Conservation (phyloP, 2,797 vertebrate genomes). For the Sebastes flavidus region DNA sequence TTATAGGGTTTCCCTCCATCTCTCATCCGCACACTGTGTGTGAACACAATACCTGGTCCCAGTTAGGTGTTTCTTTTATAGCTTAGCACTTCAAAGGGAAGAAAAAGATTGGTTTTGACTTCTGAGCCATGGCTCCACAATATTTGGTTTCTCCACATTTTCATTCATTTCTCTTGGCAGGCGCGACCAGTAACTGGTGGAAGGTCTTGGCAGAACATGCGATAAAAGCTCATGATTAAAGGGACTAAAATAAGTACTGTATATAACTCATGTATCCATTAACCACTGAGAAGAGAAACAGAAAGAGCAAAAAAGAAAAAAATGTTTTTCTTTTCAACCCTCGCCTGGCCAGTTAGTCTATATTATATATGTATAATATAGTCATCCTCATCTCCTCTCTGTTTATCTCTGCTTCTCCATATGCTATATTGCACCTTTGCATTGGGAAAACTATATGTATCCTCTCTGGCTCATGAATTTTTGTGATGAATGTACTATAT, state of each 20-base stretch:
- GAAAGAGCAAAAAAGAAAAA: slow-evolving; percentile 57
- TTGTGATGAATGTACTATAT: slow-evolving; percentile 53
- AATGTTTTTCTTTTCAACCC: slow-evolving; percentile 66
- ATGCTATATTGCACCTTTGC: slow-evolving; percentile 22
- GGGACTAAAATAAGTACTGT: slow-evolving; percentile 82
- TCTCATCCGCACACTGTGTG: slow-evolving; percentile 24
- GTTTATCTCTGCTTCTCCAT: slow-evolving; percentile 26
- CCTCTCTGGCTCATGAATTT: slow-evolving; percentile 47
- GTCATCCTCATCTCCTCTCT: slow-evolving; percentile 43
- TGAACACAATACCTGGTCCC: slow-evolving; percentile 66
- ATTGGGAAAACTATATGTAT: slow-evolving; percentile 38
- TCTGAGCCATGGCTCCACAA: slow-evolving; percentile 73
- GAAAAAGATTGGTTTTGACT: slow-evolving; percentile 74
- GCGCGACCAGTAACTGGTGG: slow-evolving; percentile 69
- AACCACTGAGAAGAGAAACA: slow-evolving; percentile 78
- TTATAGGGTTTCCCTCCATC: slow-evolving; percentile 39
- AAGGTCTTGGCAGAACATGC: slow-evolving; percentile 81
- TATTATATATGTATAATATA: slow-evolving; percentile 68
- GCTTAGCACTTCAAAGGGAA: slow-evolving; percentile 61
- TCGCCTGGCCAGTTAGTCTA: slow-evolving; percentile 52
- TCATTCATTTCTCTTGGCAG: slow-evolving; percentile 84
- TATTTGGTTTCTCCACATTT: slow-evolving; percentile 82
- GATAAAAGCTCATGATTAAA: slow-evolving; percentile 84
- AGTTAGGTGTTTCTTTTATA: slow-evolving; percentile 71
- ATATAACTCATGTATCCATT: slow-evolving; percentile 84